Evolutionary conservation across 2,888 invertebrate species (phyloP), one percentile per base, ranked within the genome.

Genomic region (Beris chalybata): DNA sequence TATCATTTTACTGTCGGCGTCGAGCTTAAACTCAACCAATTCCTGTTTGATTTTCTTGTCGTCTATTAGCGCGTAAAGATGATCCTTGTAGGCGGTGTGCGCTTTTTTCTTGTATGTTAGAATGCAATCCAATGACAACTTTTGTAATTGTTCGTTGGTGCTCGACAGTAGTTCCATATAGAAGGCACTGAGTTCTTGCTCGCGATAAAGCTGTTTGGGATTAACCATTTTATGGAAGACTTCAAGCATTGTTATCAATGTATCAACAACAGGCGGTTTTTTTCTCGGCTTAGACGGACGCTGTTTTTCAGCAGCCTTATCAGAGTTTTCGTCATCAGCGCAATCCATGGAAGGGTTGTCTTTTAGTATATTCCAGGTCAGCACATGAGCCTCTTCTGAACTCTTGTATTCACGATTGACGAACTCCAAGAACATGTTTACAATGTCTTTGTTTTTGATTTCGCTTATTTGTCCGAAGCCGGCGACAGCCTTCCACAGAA

Each of bases 11-110:
- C 86, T 86, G 65, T 90, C 89, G 72, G 86, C 83, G 72, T 90
- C 90, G 15, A 97, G 85, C 77, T 89, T 89, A 76, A 97, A 95
- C 54, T 86, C 83, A 0, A 89, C 85, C 4, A 98, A 78, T 79
- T 95, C 93, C 74, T 90, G 89, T 82, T 92, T 93, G 72, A 97
- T 90, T 71, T 90, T 91, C 73, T 91, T 91, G 71, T 96, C 94
- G 74, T 95, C 91, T 4, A 96, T 85, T 61, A 97, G 82, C 69
- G 88, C 87, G 71, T 89, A 86, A 57, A 98, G 81, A 74, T 93
- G 87, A 48, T 87, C 89, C 77, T 91, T 91, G 76, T 97, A 96
- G 0, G 91, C 89, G 0, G 82, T 77, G 6, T 97, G 76, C 74
- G 87, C 89, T 75, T 91, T 91, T 71, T 88, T 86, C 77, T 92